phyloP scores from a whole-genome alignment of 2,888 invertebrate genomes.

The Amphipyra tragopoginis region DNA sequence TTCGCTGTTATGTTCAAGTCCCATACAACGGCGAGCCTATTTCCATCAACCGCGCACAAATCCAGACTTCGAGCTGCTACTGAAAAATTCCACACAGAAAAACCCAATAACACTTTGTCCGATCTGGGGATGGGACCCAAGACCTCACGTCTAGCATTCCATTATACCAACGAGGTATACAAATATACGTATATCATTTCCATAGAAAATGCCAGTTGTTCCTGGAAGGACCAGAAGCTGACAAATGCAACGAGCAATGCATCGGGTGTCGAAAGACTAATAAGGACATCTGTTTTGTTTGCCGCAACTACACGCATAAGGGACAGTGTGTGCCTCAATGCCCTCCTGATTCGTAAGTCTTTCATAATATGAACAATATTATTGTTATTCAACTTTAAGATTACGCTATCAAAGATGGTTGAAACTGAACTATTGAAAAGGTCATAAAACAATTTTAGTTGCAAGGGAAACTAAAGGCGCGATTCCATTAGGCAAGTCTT shows the following conservation, averaged over 20 bases:
- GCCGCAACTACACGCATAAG: conserved; percentile 90
- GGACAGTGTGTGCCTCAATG: conserved; percentile 91
- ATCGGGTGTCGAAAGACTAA: conserved; percentile 93
- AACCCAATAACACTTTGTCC: too few species aligned
- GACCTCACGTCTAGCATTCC: too few species aligned
- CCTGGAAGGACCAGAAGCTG: conserved; percentile 77
- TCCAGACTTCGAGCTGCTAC: too few species aligned
- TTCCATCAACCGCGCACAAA: too few species aligned
- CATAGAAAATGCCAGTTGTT: conserved; percentile 87
- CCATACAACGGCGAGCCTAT: too few species aligned
- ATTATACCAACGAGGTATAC: too few species aligned
- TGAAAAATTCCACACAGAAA: too few species aligned
- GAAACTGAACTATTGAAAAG: neutral
- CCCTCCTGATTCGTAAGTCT: conserved; percentile 91
- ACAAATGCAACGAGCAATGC: conserved; percentile 93
- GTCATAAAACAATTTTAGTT: neutral
- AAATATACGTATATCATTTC: conserved; percentile 10
- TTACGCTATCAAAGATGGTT: neutral
- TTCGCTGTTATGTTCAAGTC: too few species aligned
- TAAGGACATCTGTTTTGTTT: conserved; percentile 91
- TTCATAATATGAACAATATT: too few species aligned
- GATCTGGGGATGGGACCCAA: too few species aligned
- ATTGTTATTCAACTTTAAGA: neutral
- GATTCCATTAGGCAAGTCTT: too few species aligned
- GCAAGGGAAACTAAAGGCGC: neutral